phyloP scores from a whole-genome alignment of 2,797 vertebrate species.

The Synanceia verrucosa region DNA sequence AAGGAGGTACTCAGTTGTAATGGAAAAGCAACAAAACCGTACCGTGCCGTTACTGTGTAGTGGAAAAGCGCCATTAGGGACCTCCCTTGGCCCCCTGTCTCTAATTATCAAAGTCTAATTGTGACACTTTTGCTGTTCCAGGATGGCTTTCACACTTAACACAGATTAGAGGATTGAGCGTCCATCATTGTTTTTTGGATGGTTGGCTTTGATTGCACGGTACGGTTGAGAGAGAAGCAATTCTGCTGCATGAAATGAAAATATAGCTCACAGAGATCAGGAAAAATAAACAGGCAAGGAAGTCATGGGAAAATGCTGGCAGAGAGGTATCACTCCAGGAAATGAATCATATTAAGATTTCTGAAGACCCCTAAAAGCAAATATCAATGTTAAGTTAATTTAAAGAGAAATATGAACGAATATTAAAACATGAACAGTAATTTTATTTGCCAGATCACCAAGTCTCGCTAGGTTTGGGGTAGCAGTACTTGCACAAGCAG shows the following conservation, averaged over 20 bases:
- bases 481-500: too few relatives aligned
- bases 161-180: slow-evolving; percentile 69
- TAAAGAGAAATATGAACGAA: neutral
- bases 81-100: slow-evolving; percentile 58
- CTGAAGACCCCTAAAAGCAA: neutral
- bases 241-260: slow-evolving; percentile 10
- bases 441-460: neutral
- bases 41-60: too few relatives aligned
- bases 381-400: neutral
- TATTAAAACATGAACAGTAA: neutral
- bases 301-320: slow-evolving; percentile 14
- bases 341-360: neutral
- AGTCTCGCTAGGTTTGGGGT: neutral
- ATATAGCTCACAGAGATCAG: slow-evolving; percentile 20
- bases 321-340: neutral
- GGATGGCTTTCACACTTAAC: slow-evolving; percentile 67
- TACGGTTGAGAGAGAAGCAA: slow-evolving; percentile 8
- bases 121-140: slow-evolving; percentile 67
- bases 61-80: too few relatives aligned
- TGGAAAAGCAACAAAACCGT: too few relatives aligned
- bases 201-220: slow-evolving; percentile 34
- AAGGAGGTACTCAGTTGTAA: too few relatives aligned
- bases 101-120: slow-evolving; percentile 77
- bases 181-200: slow-evolving; percentile 51
- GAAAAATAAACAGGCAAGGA: slow-evolving; percentile 25